Conservation (phyloP, 2,113 vertebrate species). For the Lepidiolamprologus cunningtoni region DNA sequence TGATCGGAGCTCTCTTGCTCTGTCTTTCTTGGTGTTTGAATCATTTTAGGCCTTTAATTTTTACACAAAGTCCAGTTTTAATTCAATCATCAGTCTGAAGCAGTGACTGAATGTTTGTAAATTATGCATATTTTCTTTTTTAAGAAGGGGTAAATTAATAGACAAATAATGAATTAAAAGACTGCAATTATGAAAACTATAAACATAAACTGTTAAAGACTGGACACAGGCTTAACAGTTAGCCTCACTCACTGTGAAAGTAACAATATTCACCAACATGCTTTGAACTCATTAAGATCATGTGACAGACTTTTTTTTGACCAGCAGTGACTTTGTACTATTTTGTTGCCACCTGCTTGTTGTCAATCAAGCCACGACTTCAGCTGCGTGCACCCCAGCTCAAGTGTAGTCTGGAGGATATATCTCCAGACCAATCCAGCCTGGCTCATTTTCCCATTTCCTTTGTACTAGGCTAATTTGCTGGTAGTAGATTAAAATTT, state of each 20-base stretch:
- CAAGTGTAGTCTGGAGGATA: background rate
- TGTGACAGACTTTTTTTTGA: background rate
- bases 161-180: background rate
- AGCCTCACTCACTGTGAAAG: background rate
- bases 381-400: background rate
- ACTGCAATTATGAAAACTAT: background rate
- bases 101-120: background rate
- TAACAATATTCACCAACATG: background rate
- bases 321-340: background rate
- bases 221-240: background rate
- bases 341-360: background rate
- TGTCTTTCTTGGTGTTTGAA: background rate
- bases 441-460: background rate
- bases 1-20: background rate
- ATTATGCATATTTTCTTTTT: background rate
- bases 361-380: background rate
- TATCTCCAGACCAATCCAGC: background rate
- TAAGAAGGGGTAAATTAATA: background rate
- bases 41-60: background rate
- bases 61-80: background rate
- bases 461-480: background rate
- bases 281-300: background rate
- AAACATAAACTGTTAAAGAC: background rate
- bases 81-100: background rate
- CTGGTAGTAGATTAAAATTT: background rate